Evolutionary conservation across 2,797 vertebrate genomes (phyloP).

Genomic region (Pangasius larnaudii): DNA sequence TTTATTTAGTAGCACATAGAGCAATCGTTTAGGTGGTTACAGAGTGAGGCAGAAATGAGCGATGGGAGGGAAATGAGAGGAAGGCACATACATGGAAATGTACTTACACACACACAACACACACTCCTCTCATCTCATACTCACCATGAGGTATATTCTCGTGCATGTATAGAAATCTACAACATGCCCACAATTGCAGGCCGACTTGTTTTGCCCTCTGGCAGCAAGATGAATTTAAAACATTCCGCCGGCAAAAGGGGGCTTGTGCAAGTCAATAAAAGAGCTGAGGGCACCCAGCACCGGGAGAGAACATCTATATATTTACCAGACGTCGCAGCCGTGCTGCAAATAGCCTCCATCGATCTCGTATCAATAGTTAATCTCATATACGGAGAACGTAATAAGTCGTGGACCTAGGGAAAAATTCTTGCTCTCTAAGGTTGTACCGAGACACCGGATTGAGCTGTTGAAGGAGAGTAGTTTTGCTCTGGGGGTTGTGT

Average conservation of each 20-base stretch:
- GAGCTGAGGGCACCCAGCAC: conserved; percentile 33
- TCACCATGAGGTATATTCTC: conserved; percentile 1
- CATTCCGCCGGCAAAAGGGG: conserved; percentile 54
- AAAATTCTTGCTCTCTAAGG: conserved; percentile 11
- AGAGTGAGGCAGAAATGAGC: conserved; percentile 46
- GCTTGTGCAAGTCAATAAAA: conserved; percentile 66
- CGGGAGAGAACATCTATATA: conserved; percentile 50
- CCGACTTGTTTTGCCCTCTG: conserved; percentile 42
- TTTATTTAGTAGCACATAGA: conserved; percentile 70
- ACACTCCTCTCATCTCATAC: neutral
- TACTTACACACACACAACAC: neutral
- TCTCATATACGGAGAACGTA: conserved; percentile 54
- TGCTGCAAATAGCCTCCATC: conserved; percentile 63
- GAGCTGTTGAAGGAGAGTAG: conserved; percentile 60
- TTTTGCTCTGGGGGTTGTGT: conserved; percentile 22
- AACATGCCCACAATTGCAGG: conserved; percentile 23
- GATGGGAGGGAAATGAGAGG: conserved; percentile 40
- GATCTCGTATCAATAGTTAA: conserved; percentile 60
- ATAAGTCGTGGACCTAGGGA: conserved; percentile 47
- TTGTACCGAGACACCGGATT: conserved; percentile 57
- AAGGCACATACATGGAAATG: conserved; percentile 27
- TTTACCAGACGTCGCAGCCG: conserved; percentile 38
- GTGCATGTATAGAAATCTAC: neutral
- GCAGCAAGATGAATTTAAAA: conserved; percentile 65
- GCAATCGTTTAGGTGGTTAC: conserved; percentile 61